These are phyloP conservation scores for Drosophila nigromelanica DNA, from an alignment of 1,140 invertebrate species.

Conservation along the genomic window DNA sequence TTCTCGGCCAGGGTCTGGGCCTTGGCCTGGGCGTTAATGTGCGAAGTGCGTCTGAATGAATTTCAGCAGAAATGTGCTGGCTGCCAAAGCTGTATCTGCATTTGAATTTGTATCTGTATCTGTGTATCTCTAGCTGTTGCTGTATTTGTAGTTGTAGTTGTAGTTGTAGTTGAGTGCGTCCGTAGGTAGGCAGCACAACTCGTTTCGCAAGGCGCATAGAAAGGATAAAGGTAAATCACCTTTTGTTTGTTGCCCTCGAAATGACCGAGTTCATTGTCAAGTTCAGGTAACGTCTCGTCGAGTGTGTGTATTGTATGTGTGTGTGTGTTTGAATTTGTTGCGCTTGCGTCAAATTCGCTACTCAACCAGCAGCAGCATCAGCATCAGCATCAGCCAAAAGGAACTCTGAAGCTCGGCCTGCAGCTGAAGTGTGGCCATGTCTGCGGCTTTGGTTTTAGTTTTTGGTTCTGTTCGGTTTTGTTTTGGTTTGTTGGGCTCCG, in stretches of 20 bases:
- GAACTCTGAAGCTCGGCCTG: conserved; percentile 33
- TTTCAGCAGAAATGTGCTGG: conserved; percentile 65
- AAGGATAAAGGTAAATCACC: conserved; percentile 59
- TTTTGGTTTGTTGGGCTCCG: conserved; percentile 19
- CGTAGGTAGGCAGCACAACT: conserved; percentile 31
- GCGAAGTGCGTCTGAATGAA: conserved; percentile 79
- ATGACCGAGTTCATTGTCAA: conserved; percentile 57
- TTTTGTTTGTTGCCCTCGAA: conserved; percentile 57
- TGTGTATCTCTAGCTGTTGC: neutral
- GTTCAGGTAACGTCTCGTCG: conserved; percentile 44
- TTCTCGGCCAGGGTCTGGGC: neutral
- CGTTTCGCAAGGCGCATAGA: conserved; percentile 47
- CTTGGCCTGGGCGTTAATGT: conserved; percentile 67
- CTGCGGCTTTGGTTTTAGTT: conserved; percentile 53
- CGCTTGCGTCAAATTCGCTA: conserved; percentile 73
- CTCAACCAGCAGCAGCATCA: conserved; percentile 30
- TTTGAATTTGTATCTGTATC: conserved; percentile 2
- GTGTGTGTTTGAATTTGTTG: conserved; percentile 50
- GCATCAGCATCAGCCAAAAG: neutral
- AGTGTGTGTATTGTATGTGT: conserved; percentile 17
- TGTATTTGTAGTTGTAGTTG: conserved; percentile 20
- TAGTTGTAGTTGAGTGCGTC: conserved; percentile 13
- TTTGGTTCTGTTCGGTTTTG: conserved; percentile 20
- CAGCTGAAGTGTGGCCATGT: conserved; percentile 59
- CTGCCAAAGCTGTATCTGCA: conserved; percentile 5